Conservation (phyloP, 2,888 invertebrate genomes). For the Unio delphinus region DNA sequence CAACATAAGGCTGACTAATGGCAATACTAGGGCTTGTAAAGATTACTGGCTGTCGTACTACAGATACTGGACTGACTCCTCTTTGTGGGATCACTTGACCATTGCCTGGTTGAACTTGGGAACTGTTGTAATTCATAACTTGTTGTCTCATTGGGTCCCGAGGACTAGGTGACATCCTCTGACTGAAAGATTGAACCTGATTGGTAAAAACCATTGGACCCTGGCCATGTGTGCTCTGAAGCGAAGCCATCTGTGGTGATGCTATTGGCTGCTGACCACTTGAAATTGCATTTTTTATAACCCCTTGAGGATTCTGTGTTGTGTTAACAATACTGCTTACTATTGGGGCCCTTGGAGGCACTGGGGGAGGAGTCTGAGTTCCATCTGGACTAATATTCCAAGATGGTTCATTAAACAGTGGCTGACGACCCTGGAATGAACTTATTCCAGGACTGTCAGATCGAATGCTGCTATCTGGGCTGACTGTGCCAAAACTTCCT, state of each 20-base stretch:
- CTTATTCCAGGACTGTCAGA: slow-evolving; percentile 59
- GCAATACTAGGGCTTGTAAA: slow-evolving; percentile 1
- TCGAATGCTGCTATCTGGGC: slow-evolving; percentile 84
- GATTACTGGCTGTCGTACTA: slow-evolving; percentile 80
- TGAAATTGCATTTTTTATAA: slow-evolving; percentile 3
- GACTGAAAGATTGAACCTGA: slow-evolving; percentile 23
- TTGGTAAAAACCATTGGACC: neutral
- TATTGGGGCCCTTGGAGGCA: slow-evolving; percentile 56
- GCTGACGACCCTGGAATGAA: slow-evolving; percentile 2
- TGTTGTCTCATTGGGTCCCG: slow-evolving; percentile 20
- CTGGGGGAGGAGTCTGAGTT: slow-evolving; percentile 75
- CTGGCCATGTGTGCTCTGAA: neutral
- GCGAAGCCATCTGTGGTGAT: neutral
- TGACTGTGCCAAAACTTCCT: slow-evolving; percentile 73
- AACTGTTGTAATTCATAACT: slow-evolving; percentile 13
- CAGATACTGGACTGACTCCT: slow-evolving; percentile 83
- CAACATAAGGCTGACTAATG: too few relatives aligned
- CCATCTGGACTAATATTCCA: slow-evolving; percentile 36
- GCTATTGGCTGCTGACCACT: neutral
- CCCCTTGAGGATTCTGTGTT: slow-evolving; percentile 39
- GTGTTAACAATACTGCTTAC: slow-evolving; percentile 20
- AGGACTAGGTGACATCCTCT: neutral
- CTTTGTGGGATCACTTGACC: slow-evolving; percentile 62
- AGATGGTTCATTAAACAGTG: slow-evolving; percentile 13
- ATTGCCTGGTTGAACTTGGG: slow-evolving; percentile 31